Conservation (phyloP, 2,888 invertebrate genomes). For the Drosophila villosipedis region DNA sequence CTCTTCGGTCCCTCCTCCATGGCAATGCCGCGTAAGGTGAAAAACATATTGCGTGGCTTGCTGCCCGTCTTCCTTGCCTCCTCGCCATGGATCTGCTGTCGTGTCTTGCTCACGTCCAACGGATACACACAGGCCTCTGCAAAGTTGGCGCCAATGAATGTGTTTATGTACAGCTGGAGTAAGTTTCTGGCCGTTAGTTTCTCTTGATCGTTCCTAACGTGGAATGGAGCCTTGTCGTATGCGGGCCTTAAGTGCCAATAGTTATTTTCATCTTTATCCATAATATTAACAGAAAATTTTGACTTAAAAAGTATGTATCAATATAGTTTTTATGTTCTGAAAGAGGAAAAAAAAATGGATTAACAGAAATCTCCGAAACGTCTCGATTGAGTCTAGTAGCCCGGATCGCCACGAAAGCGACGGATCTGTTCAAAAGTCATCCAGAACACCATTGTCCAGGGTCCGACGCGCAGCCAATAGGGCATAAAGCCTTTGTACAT, state of each 20-base stretch:
- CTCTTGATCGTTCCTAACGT: constrained; percentile 12
- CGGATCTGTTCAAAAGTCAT: constrained; percentile 46
- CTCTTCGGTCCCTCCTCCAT: constrained; percentile 35
- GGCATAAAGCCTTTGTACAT: constrained; percentile 59
- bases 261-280: constrained; percentile 34
- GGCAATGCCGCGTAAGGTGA: constrained; percentile 26
- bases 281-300: constrained; percentile 4
- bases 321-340: background rate
- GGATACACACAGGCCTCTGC: constrained; percentile 53
- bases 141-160: constrained; percentile 57
- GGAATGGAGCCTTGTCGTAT: background rate
- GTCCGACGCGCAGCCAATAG: constrained; percentile 53
- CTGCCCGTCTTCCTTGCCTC: constrained; percentile 31
- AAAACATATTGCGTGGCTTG: constrained; percentile 24
- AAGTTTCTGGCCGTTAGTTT: constrained; percentile 20
- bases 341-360: background rate
- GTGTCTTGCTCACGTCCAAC: constrained; percentile 56
- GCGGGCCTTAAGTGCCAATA: constrained; percentile 42
- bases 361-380: background rate
- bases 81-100: constrained; percentile 60
- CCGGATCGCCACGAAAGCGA: constrained; percentile 35
- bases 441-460: constrained; percentile 60
- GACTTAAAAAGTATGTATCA: background rate
- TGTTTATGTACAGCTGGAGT: constrained; percentile 47
- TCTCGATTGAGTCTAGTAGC: constrained; percentile 20